A percentile compares a stretch with the other conserved stretches of the same genome.
These are phyloP conservation scores for Sphenodon punctatus DNA, from an alignment of 2,797 vertebrate genomes.

Conservation along the genomic window DNA sequence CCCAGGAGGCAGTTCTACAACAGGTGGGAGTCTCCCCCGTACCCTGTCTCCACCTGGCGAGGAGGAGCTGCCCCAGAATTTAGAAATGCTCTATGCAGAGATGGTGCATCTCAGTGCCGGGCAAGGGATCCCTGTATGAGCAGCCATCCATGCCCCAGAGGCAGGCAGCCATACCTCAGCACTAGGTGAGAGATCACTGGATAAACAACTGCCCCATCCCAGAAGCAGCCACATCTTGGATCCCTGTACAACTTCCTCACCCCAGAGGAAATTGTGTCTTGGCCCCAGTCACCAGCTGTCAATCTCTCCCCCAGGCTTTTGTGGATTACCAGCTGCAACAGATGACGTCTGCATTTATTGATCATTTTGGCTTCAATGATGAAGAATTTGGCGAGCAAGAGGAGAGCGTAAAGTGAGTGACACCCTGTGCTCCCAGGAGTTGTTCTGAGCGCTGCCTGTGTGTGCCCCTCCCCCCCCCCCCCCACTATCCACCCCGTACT, in stretches of 20 bases:
- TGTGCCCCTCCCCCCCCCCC: neutral
- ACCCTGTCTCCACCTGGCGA: neutral
- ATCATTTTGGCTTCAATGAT: slow-evolving; percentile 77
- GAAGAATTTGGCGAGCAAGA: slow-evolving; percentile 78
- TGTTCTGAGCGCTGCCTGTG: neutral
- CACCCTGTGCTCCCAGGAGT: neutral
- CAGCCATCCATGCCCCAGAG: neutral
- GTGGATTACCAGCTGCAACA: slow-evolving; percentile 77
- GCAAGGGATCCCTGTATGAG: neutral
- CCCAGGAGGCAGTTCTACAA: slow-evolving; percentile 73
- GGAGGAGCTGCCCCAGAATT: too few species aligned
- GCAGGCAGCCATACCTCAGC: neutral
- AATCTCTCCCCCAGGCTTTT: slow-evolving; percentile 62
- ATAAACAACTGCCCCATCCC: neutral
- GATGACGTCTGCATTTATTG: slow-evolving; percentile 76
- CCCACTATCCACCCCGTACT: too few species aligned
- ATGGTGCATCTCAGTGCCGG: neutral
- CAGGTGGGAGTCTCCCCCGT: slow-evolving; percentile 56
- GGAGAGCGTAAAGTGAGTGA: slow-evolving; percentile 75
- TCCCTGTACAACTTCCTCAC: neutral
- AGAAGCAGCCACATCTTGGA: neutral
- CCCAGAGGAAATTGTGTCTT: neutral
- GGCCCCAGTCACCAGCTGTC: neutral
- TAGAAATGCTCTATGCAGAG: too few species aligned
- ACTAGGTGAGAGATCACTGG: neutral